Evolutionary conservation across 1,140 invertebrate genomes (phyloP).

Genomic region (Lordiphosa stackelbergi): DNA sequence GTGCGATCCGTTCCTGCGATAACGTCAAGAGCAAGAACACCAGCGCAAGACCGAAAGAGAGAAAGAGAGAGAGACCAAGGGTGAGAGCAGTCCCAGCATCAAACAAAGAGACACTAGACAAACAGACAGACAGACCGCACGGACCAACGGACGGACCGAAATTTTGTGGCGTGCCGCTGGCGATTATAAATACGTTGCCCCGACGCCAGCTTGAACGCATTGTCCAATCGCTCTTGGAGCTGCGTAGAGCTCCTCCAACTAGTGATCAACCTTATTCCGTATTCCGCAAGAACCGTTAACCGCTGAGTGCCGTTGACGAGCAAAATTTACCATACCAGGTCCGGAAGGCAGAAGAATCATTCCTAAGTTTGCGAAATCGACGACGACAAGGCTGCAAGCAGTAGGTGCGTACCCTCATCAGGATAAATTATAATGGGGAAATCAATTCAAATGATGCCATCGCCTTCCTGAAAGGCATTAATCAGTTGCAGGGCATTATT

Average conservation of each 20-base stretch:
- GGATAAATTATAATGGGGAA: slow-evolving; percentile 33
- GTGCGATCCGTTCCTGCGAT: slow-evolving; percentile 13
- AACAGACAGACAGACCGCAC: slow-evolving; percentile 8
- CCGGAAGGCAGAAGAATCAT: slow-evolving; percentile 39
- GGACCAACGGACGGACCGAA: slow-evolving; percentile 7
- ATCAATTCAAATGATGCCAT: slow-evolving; percentile 2
- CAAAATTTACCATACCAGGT: slow-evolving; percentile 19
- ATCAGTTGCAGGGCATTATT: slow-evolving; percentile 29
- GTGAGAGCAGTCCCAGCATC: slow-evolving; percentile 7
- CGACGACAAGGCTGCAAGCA: slow-evolving; percentile 23
- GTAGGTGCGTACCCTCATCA: slow-evolving; percentile 52
- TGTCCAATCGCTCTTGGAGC: slow-evolving; percentile 73
- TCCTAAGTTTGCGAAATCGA: slow-evolving; percentile 29
- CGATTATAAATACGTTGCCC: slow-evolving; percentile 58
- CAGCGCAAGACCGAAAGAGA: slow-evolving; percentile 2
- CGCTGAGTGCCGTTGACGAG: slow-evolving; percentile 39
- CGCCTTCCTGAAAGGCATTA: slow-evolving; percentile 34
- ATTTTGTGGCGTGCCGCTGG: slow-evolving; percentile 14
- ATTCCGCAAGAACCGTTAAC: slow-evolving; percentile 20
- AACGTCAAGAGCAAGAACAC: slow-evolving; percentile 25
- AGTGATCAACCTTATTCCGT: slow-evolving; percentile 39
- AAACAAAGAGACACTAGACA: slow-evolving; percentile 13
- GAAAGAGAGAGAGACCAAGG: slow-evolving; percentile 2
- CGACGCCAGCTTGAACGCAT: slow-evolving; percentile 60
- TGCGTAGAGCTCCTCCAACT: slow-evolving; percentile 70